Base-by-base conservation (phyloP, 2,797 vertebrate species). In the Melanotaenia boesemani region DNA sequence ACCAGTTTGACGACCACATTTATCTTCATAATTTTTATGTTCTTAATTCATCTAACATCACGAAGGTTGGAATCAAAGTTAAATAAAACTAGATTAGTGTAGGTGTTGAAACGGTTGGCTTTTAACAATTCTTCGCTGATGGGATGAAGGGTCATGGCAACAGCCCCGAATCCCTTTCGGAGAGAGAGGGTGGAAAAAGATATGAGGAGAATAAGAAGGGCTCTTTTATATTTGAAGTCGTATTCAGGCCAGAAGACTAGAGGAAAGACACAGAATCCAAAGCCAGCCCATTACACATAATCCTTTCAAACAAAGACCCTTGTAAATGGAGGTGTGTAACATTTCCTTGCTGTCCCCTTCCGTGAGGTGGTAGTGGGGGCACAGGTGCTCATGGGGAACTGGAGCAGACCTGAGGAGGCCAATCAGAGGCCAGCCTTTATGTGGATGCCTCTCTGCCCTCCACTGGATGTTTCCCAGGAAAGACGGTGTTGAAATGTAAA, bases 401-500 rank as follows among this genome's bases (percentile, higher is more conserved):
- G 44, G 82, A 91, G 84, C 82, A 79, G 80, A 62, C 72, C 56
- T 70, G 46, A 74, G 67, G 34, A 83, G 71, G 72, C 70, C 71
- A 75, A 67, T 84, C 84, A 55, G 69, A 84, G 77, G 61, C 74
- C 81, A 70, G 80, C 67, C 82, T 88, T 89, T 91, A 89, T 93
- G 82, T 86, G 59, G 65, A 58, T 69, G 84, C 81, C 88, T 88
- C 75, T 52, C 76, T 77, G 76, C 76, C 84, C 56, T 6, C 78
- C 52, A 28, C 80, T 90, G 82, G 83, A 83, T 57, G 59, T 82
- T 91, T 93, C 88, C 89, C 89, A 91, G 87, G 70, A 88, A 82
- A 69, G 41, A 79, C 30, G 2, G 82, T 85, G 88, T 89, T 92
- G 90, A 92, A 93, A 94, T 79, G 79, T 74, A 87, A 90, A 86